phyloP scores from a whole-genome alignment of 2,888 invertebrate genomes.

The Pachycephus smyrnensis region DNA sequence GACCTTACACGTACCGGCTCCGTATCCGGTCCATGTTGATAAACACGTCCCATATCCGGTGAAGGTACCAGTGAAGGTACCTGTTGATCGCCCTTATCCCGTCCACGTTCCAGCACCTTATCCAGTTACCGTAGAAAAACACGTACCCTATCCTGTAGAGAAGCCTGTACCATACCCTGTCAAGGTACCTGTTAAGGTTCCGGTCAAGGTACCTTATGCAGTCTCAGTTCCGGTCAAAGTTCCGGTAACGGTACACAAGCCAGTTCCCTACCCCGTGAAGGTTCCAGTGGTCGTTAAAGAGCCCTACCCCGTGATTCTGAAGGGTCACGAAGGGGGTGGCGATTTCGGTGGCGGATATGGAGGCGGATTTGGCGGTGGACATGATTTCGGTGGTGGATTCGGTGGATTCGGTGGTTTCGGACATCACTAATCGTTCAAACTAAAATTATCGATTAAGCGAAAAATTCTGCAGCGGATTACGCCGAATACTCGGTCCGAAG shows the following conservation, averaged over 20 bases:
- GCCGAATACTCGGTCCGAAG: no score
- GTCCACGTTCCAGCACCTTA: slow-evolving; percentile 23
- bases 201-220: slow-evolving; percentile 54
- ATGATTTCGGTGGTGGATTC: slow-evolving; percentile 29
- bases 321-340: slow-evolving; percentile 35
- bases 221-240: slow-evolving; percentile 59
- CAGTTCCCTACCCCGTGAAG: slow-evolving; percentile 55
- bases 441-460: no score
- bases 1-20: slow-evolving; percentile 58
- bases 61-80: slow-evolving; percentile 41
- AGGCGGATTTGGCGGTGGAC: slow-evolving; percentile 25
- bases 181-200: slow-evolving; percentile 55
- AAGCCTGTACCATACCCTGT: slow-evolving; percentile 49
- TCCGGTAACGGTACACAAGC: slow-evolving; percentile 48
- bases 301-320: slow-evolving; percentile 47
- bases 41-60: slow-evolving; percentile 57
- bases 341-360: slow-evolving; percentile 13
- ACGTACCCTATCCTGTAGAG: slow-evolving; percentile 15
- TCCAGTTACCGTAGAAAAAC: slow-evolving; percentile 18
- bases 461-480: no score
- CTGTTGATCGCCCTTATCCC: slow-evolving; percentile 49
- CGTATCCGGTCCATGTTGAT: slow-evolving; percentile 58
- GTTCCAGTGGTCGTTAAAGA: slow-evolving; percentile 55
- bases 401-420: slow-evolving; percentile 39
- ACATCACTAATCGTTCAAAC: slow-evolving; percentile 31